Percentiles rank a stretch among this genome's conserved stretches.
Evolutionary conservation across 1,140 invertebrate genomes (phyloP).

Genomic region (Drosophila biarmipes): DNA sequence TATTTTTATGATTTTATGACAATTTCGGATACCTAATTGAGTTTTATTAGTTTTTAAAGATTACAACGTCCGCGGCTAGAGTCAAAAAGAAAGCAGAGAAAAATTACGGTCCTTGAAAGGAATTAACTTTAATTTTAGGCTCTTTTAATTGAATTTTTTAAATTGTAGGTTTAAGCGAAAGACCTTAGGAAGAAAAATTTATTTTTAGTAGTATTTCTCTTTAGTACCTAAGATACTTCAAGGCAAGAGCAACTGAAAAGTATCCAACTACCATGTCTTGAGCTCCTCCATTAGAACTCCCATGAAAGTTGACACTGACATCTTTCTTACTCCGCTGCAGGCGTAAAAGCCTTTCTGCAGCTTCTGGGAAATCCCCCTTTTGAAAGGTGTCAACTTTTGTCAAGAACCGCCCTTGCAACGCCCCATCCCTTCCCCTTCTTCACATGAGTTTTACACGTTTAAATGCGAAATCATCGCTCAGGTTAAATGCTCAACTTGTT

Average conservation of each 20-base stretch:
- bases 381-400: constrained; percentile 42
- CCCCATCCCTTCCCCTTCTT: neutral
- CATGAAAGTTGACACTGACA: constrained; percentile 4
- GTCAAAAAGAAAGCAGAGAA: no score
- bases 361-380: constrained; percentile 26
- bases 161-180: no score
- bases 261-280: neutral
- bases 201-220: no score
- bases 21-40: no score
- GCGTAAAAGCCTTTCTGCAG: constrained; percentile 18
- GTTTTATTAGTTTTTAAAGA: no score
- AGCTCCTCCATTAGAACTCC: constrained; percentile 1
- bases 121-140: no score
- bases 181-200: no score
- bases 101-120: no score
- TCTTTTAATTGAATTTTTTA: no score
- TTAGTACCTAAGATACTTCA: neutral
- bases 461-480: constrained; percentile 47
- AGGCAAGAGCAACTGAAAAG: neutral
- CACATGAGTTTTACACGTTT: constrained; percentile 10
- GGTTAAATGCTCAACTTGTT: constrained; percentile 31
- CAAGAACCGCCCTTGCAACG: constrained; percentile 7
- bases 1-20: no score
- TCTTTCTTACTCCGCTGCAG: constrained; percentile 1
- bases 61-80: no score